Evolutionary conservation across 2,797 vertebrate species (phyloP), one percentile per base, ranked within the genome.

Genomic region (Cryptoblepharus egeriae): DNA sequence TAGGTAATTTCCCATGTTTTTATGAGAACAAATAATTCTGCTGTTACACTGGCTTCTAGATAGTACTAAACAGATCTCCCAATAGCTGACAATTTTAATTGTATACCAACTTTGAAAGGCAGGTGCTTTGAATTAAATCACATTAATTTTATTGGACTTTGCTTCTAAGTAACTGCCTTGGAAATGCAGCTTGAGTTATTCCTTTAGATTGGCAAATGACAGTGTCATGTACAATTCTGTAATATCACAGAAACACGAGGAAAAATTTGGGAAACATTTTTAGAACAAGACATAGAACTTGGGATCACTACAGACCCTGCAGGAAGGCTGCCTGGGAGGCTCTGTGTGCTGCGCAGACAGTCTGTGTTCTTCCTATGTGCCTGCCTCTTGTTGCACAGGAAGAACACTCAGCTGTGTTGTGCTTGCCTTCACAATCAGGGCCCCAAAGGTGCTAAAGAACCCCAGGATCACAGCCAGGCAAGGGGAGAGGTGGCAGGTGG

Each of bases 1-100:
- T 73, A 91, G 49, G 86, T 55, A 24, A 70, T 80, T 67, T 65
- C 87, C 76, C 73, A 85, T 74, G 68, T 12, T 88, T 60, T 57
- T 75, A 64, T 35, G 65, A 89, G 90, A 72, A 49, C 71, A 70
- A 81, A 58, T 30, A n/a, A 26, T 13, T 67, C 30, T 65, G 49
- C 28, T 52, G 13, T 67, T 39, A 26, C n/a, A 15, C 13, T 52
- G 84, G 81, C 9, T 68, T 7, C 20, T 60, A 35, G 35, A 57
- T 35, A 74, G 1, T 57, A 75, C 4, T 68, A 22, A 39, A 68
- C 12, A 28, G 57, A 24, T 24, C 22, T 58, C 8, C 3, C 57
- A 4, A 8, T 58, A 58, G 18, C 8, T 58, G 57, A 58, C 57
- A 58, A 58, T 22, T 58, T 58, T 58, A 58, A 58, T 58, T 58